Evolutionary conservation across 2,888 invertebrate species (phyloP), one percentile per base, ranked within the genome.

Genomic region (Orgyia antiqua): DNA sequence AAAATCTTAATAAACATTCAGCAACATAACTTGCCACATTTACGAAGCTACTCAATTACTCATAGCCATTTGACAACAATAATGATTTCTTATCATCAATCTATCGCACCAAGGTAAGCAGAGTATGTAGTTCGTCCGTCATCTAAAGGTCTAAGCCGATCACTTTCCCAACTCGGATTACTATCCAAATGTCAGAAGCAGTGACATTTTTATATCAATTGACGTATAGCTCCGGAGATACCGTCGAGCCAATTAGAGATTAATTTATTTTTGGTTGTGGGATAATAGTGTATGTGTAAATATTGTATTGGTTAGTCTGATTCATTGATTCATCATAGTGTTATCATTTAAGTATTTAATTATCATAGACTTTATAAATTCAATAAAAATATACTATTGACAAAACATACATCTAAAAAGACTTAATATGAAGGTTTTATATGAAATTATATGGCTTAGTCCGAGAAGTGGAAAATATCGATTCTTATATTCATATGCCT

Each of bases 161-260:
- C 79, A 74, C 80, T 83, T 79, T 80, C 80, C 70, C 63, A 61
- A 46, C 53, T 52, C 68, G 78, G 83, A 79, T 84, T 86, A 82
- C 72, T 64, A 67, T 67, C 68, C 72, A 54, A 86, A 84, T 84
- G 84, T 82, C 84, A 82, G 56, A 58, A 68, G 68, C 71, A 65
- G 66, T 82, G 84, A 84, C 83, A 84, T 86, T 84, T 84, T 86
- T 84, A 83, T 80, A 68, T 62, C 68, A 56, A 70, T 61, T 70
- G 78, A 80, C 82, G 64, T 74, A 68, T 36, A 65, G 68, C 64
- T 63, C 46, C 64, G 5, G 36, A 57, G 83, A 82, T 83, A 75
- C 50, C 58, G 80, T 79, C 83, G 53, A 54, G 59, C 74, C 82
- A 83, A 83, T 84, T 83, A 82, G 68, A 76, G 69, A 79, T 79